phyloP scores from a whole-genome alignment of 1,140 invertebrate species.

The Zaprionus lachaisei region DNA sequence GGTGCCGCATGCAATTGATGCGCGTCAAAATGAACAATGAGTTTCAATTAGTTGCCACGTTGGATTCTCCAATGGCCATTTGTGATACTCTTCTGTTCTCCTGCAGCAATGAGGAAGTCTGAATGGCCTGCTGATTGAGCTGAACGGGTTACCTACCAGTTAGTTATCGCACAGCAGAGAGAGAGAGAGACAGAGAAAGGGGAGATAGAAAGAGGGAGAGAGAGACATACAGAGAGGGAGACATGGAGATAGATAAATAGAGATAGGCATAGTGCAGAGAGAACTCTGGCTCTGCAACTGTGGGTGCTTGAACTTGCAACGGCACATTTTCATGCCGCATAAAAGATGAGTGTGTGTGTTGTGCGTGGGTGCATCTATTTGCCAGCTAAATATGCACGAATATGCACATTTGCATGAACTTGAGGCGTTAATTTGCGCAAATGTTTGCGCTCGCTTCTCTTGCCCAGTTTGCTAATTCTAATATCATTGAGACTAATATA shows the following conservation, averaged over 20 bases:
- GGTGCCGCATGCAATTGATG: constrained; percentile 55
- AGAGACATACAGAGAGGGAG: no score
- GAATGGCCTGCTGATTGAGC: constrained; percentile 73
- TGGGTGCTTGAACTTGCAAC: constrained; percentile 50
- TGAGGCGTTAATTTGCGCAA: constrained; percentile 27
- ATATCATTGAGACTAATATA: not conserved
- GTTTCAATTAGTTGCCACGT: constrained; percentile 73
- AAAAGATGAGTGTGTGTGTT: constrained; percentile 11
- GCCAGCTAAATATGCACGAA: constrained; percentile 8
- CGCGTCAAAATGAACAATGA: constrained; percentile 80
- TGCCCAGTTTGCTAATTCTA: not conserved
- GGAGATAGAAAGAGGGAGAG: no score
- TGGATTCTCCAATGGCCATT: constrained; percentile 58
- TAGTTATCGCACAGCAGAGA: not conserved
- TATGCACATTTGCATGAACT: constrained; percentile 17
- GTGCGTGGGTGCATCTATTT: constrained; percentile 8
- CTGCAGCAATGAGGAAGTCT: constrained; percentile 70
- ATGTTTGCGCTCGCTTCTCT: constrained; percentile 5
- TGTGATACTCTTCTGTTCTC: constrained; percentile 26
- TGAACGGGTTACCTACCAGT: constrained; percentile 36
- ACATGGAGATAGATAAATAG: no score
- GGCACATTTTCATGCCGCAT: not conserved
- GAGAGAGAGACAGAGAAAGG: not conserved
- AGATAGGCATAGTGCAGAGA: not conserved
- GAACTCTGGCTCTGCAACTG: not conserved